Evolutionary conservation across 2,888 invertebrate species (phyloP), one percentile per base, ranked within the genome.

Genomic region (Rapana venosa): DNA sequence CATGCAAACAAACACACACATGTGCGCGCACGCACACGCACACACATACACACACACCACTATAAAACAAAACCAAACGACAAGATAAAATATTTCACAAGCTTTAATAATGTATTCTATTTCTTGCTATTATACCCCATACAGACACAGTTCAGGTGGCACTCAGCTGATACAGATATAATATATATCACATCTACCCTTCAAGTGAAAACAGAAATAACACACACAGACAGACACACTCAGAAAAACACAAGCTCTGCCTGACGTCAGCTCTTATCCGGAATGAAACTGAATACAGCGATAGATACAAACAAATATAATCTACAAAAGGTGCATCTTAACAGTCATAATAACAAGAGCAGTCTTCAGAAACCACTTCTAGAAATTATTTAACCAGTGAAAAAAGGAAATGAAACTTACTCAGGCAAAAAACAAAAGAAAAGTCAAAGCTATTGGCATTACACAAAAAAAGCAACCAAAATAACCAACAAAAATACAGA

Each of bases 251-350:
- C 17, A 79, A 32, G 79, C 79, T 35, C 79, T 13, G 32, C 32
- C 15, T 17, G 32, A 15, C 17, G 32, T 32, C 79, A 79, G 22
- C 32, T 20, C 32, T 79, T 20, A 79, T 35, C n/a, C 32, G 79
- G 79, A 79, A 79, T 35, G 35, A 35, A 79, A 79, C 32, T 79
- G 79, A 79, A 79, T 35, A 79, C 32, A 79, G 47, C 47, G 47
- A 47, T 47, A 47, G 4, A 47, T 47, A 8, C 8, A 47, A 47
- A 47, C 47, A 8, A 47, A 47, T 47, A 47, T 47, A 47, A 47
- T 47, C 47, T 47, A 47, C 47, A 47, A 47, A 47, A 47, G 47
- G 47, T 47, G 47, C 47, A 47, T 47, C 47, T 47, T 47, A 47
- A 47, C 47, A 8, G 47, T 47, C 47, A 47, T 47, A 47, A 47